Evolutionary conservation across 1,140 invertebrate genomes (phyloP).

Genomic region (Palaemon carinicauda): DNA sequence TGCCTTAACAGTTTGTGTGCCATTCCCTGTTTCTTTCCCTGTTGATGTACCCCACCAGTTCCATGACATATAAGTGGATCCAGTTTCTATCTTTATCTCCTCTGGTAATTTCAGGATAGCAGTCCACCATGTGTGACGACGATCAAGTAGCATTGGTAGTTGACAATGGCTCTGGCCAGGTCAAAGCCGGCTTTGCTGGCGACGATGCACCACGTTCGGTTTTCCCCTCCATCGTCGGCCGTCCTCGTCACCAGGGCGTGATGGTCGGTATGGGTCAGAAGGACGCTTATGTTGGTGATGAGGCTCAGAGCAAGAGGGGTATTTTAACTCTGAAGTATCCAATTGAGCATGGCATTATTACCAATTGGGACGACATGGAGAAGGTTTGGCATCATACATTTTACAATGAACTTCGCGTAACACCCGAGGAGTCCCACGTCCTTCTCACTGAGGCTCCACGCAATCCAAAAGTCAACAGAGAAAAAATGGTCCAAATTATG

Average conservation of each 20-base stretch:
- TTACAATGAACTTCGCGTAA: constrained; percentile 95
- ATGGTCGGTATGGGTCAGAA: constrained; percentile 87
- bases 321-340: constrained; percentile 6
- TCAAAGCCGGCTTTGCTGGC: not conserved
- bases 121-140: no score
- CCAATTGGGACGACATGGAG: constrained; percentile 98
- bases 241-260: constrained; percentile 71
- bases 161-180: not conserved
- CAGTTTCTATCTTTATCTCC: no score
- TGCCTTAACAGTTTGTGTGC: no score
- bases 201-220: not conserved
- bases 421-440: constrained; percentile 92
- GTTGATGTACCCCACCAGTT: no score
- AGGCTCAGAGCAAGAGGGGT: constrained; percentile 93
- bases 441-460: constrained; percentile 87
- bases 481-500: constrained; percentile 92
- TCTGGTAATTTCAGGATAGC: no score
- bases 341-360: constrained; percentile 83
- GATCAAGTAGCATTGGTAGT: not conserved
- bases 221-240: constrained; percentile 10
- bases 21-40: no score
- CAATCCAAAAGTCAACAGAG: constrained; percentile 87
- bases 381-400: constrained; percentile 97
- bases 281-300: constrained; percentile 96
- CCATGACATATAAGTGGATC: no score